Base-by-base conservation (phyloP, 2,113 vertebrate genomes). In the Ardeotis arabs region DNA sequence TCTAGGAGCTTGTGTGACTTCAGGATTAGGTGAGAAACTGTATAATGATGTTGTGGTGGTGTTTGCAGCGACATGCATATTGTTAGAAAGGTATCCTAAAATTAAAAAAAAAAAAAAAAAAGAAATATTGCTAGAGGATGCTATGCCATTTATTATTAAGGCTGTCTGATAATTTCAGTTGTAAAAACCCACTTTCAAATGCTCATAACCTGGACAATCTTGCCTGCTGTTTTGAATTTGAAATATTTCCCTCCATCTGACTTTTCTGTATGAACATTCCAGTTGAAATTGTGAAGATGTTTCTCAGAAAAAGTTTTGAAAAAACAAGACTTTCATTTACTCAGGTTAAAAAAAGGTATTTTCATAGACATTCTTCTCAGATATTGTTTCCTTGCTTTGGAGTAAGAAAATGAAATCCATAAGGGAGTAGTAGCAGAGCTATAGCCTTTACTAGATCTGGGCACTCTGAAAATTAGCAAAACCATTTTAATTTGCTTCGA, bases 11-110 rank as follows among this genome's bases (percentile, higher is more conserved):
- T 24, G 7, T 1, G 0, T 15, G 27, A 3, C 8, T 22, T 29
- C 0, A 7, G 17, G 2, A 64, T 4, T 0, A 60, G 10, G 1
- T 53, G 2, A 3, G 19, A 1, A 3, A 28, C 0, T 6, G 19
- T 12, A 1, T 9, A 20, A 9, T 39, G 16, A 5, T 12, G 1
- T 0, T 29, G 25, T 5, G 45, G 9, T 4, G 4, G 47, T 21
- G 25, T 1, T 0, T 45, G 17, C 21, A 66, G 52, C 2, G 14
- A 19, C 12, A 45, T 1, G 1, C 24, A 14, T 3, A 52, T 2
- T 14, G 0, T 23, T 64, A 62, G 39, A 83, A 87, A 79, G 14
- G 58, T 31, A 73, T 6, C 74, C 94, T 97, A 39, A 89, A 96
- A 89, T 45, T 5, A 35, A 35, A 35, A 35, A 35, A 35, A 35